Evolutionary conservation across 2,888 invertebrate genomes (phyloP).

Genomic region (Macrophya annulata): DNA sequence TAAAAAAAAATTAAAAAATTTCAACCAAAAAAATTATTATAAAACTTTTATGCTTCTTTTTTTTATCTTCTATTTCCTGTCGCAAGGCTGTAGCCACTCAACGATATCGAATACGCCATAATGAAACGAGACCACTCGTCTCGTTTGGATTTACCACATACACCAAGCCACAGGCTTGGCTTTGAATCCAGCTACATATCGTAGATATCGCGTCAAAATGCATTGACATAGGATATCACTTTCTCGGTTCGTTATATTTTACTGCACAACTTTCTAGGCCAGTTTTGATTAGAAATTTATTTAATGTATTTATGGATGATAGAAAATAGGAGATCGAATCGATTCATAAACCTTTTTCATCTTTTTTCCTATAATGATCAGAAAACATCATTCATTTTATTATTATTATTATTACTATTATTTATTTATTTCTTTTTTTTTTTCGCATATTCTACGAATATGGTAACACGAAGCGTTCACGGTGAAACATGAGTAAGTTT

Average conservation of each 20-base stretch:
- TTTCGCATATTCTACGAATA: not conserved
- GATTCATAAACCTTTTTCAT: not conserved
- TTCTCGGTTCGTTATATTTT: not conserved
- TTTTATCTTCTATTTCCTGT: not conserved
- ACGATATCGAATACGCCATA: not conserved
- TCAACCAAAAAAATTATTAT: not conserved
- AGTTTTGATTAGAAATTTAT: not conserved
- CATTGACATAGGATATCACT: not conserved
- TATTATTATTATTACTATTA: too few species aligned
- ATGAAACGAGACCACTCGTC: not conserved
- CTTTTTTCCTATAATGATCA: not conserved
- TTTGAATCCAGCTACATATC: not conserved
- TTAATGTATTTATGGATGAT: not conserved
- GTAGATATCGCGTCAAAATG: not conserved
- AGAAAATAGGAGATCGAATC: not conserved
- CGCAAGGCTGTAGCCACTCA: not conserved
- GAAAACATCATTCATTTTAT: not conserved
- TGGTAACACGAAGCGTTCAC: not conserved
- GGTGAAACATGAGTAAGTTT: not conserved
- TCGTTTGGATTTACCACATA: not conserved
- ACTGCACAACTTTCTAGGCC: not conserved
- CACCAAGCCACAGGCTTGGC: not conserved
- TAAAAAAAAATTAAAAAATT: too few species aligned
- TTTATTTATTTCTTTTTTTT: too few species aligned
- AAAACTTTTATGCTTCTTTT: not conserved